Evolutionary conservation across 1,140 invertebrate species (phyloP).

Genomic region (Aporrectodea caliginosa): DNA sequence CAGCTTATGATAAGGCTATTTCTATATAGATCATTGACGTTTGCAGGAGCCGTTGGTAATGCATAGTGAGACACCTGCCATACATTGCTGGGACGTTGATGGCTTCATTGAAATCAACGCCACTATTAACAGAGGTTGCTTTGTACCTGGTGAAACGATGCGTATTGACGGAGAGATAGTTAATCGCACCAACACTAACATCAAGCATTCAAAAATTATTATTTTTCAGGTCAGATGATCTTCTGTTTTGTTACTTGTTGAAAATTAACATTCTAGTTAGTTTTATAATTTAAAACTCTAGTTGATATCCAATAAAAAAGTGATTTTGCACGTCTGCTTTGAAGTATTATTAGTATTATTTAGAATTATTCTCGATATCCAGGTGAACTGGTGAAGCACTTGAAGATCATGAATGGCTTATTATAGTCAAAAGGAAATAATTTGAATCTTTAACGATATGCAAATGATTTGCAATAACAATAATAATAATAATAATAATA

Average conservation of each 20-base stretch:
- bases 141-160: background rate
- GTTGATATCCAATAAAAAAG: no score
- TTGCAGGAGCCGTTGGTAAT: background rate
- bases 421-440: no score
- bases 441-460: no score
- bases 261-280: no score
- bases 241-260: no score
- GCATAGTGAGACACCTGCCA: background rate
- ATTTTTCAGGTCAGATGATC: background rate
- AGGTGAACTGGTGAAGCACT: no score
- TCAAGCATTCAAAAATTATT: background rate
- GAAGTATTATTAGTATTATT: background rate
- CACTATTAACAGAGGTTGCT: background rate
- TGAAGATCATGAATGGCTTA: no score
- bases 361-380: no score
- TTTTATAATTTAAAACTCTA: background rate
- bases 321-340: no score
- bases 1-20: no score
- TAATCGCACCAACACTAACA: background rate
- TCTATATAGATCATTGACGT: background rate
- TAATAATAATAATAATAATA: background rate
- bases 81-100: background rate
- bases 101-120: background rate
- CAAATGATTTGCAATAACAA: no score
- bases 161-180: background rate